Conservation (phyloP, 64 coral and sea anemone species). For the Dendronephthya gigantea region DNA sequence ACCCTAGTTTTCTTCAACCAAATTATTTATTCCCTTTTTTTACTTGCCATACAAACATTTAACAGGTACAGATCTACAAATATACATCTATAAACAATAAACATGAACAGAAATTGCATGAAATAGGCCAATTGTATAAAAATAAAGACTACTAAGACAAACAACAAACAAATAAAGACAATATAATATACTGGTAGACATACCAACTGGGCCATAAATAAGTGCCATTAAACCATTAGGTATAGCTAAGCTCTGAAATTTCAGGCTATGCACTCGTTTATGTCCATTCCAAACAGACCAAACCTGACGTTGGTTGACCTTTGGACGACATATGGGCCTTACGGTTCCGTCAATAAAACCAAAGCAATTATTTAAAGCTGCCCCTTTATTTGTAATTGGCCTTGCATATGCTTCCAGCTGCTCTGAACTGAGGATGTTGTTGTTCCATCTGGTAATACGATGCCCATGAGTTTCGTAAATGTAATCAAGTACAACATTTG, state of each 20-base stretch:
- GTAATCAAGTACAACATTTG: background rate
- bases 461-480: background rate
- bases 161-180: background rate
- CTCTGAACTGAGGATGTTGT: background rate
- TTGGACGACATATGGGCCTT: background rate
- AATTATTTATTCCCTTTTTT: too few relatives aligned
- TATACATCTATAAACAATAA: too few relatives aligned
- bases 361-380: background rate
- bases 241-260: background rate
- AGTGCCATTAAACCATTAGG: background rate
- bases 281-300: constrained; percentile 14
- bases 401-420: background rate
- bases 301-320: background rate
- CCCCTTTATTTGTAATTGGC: background rate
- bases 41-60: too few relatives aligned
- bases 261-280: background rate
- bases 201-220: background rate
- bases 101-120: too few relatives aligned
- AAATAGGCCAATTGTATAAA: too few relatives aligned
- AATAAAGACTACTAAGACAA: background rate
- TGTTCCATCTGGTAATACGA: background rate
- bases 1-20: too few relatives aligned
- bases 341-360: background rate
- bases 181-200: background rate
- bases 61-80: too few relatives aligned